Percentiles rank a stretch among this genome's conserved stretches.
These are phyloP conservation scores for Megalops cyprinoides DNA, from an alignment of 2,797 vertebrate species.

Conservation along the genomic window DNA sequence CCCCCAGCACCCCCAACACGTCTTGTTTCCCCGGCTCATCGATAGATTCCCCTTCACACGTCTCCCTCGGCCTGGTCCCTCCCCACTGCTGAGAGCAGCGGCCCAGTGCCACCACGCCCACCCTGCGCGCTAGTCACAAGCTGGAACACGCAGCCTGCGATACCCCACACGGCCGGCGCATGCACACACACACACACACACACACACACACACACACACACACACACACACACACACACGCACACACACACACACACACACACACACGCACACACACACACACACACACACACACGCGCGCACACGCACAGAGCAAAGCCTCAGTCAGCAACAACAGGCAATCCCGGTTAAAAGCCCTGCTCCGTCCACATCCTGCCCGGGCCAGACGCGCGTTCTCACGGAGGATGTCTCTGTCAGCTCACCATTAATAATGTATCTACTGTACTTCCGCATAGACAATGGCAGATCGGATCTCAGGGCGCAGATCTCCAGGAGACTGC, in stretches of 20 bases:
- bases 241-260: background rate
- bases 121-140: background rate
- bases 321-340: background rate
- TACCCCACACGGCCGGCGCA: background rate
- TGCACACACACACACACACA: background rate
- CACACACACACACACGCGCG: constrained; percentile 1
- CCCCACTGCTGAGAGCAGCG: background rate
- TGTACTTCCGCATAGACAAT: background rate
- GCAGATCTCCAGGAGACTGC: background rate
- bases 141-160: background rate
- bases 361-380: background rate
- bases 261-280: constrained; percentile 11
- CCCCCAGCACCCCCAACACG: no score
- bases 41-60: background rate
- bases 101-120: constrained; percentile 23
- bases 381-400: no score
- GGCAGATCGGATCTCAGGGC: background rate
- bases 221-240: background rate
- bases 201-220: background rate
- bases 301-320: no score
- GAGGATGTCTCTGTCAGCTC: background rate
- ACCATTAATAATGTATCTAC: constrained; percentile 17
- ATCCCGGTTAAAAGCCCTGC: background rate
- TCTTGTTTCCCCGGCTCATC: no score
- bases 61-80: background rate